phyloP scores from a whole-genome alignment of 2,797 vertebrate genomes.

The Psittacula echo region DNA sequence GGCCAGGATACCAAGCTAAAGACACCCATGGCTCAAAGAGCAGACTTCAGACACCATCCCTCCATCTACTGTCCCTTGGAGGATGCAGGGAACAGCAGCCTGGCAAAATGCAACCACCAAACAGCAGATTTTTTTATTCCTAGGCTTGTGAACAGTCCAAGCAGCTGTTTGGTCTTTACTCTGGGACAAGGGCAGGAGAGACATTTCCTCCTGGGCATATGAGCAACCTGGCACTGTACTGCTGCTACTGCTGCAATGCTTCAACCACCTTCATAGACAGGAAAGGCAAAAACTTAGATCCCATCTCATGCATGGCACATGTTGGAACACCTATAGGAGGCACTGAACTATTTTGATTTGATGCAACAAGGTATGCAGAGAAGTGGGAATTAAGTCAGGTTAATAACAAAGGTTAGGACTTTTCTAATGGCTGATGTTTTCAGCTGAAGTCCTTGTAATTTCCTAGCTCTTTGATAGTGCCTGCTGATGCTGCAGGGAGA shows the following conservation, averaged over 20 bases:
- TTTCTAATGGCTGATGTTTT: not conserved
- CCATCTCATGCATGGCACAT: fast-evolving
- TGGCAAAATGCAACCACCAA: not conserved
- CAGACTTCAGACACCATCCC: not conserved
- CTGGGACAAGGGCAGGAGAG: not conserved
- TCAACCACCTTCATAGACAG: not conserved
- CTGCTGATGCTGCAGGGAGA: not conserved
- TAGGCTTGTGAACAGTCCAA: not conserved
- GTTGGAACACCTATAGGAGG: not conserved
- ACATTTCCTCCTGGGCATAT: not conserved
- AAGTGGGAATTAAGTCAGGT: not conserved
- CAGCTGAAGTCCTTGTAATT: not conserved
- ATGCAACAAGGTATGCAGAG: not conserved
- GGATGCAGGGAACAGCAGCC: not conserved
- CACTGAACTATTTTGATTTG: not conserved
- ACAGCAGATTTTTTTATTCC: not conserved
- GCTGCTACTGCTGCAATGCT: not conserved
- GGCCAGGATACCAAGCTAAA: not conserved
- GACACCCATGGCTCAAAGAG: not conserved
- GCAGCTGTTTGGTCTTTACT: not conserved
- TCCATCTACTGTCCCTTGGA: not conserved
- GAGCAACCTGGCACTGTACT: not conserved
- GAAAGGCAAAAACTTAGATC: not conserved
- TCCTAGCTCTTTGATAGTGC: not conserved
- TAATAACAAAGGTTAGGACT: not conserved